These are phyloP conservation scores for Mythimna pallens DNA, from an alignment of 2,888 invertebrate species.

Conservation along the genomic window DNA sequence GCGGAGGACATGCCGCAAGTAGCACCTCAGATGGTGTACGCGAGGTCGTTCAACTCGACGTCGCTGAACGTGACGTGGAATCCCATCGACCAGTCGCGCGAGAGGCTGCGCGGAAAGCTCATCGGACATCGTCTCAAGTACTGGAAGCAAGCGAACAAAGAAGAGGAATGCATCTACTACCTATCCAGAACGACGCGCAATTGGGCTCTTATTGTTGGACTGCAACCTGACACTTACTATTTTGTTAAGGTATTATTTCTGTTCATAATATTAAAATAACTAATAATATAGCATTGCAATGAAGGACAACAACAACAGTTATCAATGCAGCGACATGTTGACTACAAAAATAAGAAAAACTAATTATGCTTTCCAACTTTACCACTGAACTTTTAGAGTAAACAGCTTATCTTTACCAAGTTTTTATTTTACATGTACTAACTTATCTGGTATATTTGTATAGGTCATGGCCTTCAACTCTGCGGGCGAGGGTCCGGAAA, in stretches of 20 bases:
- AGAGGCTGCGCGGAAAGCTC: conserved; percentile 96
- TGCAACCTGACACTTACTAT: conserved; percentile 98
- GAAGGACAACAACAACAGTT: not conserved
- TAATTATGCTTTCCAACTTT: not conserved
- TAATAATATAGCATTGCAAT: not conserved
- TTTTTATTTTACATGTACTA: not conserved
- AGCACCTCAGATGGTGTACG: conserved; percentile 95
- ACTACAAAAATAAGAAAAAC: not conserved
- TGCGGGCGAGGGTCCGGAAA: conserved; percentile 98
- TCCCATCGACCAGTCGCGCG: conserved; percentile 95
- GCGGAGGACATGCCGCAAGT: conserved; percentile 98
- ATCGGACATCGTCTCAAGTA: conserved; percentile 98
- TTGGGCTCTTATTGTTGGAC: conserved; percentile 97
- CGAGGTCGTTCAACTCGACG: conserved; percentile 96
- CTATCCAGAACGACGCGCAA: conserved; percentile 95
- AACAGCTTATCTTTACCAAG: not conserved
- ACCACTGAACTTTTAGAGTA: not conserved
- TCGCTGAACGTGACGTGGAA: conserved; percentile 97
- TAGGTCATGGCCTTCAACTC: conserved; percentile 98
- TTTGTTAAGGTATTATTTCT: conserved; percentile 93
- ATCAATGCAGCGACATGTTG: not conserved
- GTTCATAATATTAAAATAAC: not conserved
- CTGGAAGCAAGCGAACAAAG: conserved; percentile 94
- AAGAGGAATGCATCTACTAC: conserved; percentile 95
- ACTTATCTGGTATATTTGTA: not conserved